Evolutionary conservation across 2,797 vertebrate genomes (phyloP).

Genomic region (Clarias fuscus): DNA sequence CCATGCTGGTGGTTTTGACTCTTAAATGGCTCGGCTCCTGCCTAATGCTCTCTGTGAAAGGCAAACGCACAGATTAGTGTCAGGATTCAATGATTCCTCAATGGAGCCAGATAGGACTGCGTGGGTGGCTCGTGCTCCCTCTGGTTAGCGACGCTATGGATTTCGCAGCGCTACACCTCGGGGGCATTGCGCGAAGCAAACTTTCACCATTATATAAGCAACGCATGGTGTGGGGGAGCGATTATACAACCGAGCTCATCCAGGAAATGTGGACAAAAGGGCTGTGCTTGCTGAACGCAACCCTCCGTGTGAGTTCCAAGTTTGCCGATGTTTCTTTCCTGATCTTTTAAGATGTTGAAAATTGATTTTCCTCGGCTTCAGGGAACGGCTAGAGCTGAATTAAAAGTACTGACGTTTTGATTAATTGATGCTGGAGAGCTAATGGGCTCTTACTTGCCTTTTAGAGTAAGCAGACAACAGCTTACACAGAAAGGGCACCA

Average conservation of each 20-base stretch:
- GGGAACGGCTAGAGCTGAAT: conserved; percentile 23
- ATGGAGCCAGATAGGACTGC: conserved; percentile 58
- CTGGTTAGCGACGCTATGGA: conserved; percentile 47
- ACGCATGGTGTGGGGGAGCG: conserved; percentile 36
- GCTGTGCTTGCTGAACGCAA: conserved; percentile 16
- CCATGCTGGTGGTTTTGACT: conserved; percentile 35
- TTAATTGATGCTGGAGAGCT: conserved; percentile 35
- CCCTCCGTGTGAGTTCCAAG: conserved; percentile 35
- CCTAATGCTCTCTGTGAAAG: conserved; percentile 69
- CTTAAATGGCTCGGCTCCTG: conserved; percentile 58
- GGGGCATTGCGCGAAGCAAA: conserved; percentile 44
- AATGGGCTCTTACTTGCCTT: conserved; percentile 22
- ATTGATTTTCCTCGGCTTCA: conserved; percentile 15
- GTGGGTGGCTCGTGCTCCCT: conserved; percentile 57
- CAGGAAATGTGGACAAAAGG: conserved; percentile 20
- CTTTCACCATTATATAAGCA: conserved; percentile 56
- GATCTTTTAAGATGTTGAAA: conserved; percentile 36
- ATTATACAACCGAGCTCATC: conserved; percentile 51
- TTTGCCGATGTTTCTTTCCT: conserved; percentile 35
- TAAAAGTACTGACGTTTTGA: conserved; percentile 36
- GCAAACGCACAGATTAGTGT: conserved; percentile 57
- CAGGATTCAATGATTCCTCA: conserved; percentile 63
- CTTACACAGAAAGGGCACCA: not conserved
- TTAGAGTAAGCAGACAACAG: not conserved
- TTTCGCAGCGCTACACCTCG: conserved; percentile 51